Conservation (phyloP, 2,888 invertebrate genomes). For the Silvanus unidentatus region DNA sequence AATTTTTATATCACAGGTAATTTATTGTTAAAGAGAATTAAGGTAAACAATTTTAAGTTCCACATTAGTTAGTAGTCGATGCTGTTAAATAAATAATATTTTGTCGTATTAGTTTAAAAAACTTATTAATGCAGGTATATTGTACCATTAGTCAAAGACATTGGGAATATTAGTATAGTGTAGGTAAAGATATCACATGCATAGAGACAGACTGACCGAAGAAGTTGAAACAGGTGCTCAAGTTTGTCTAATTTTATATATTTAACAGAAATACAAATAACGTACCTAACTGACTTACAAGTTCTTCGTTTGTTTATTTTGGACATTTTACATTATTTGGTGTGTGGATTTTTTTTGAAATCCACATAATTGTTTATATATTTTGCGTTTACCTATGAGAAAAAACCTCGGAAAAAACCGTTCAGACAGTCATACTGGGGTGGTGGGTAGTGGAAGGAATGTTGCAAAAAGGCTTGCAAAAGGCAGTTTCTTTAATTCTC, state of each 20-base stretch:
- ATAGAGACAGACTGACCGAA: neutral
- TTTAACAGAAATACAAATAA: too few relatives aligned
- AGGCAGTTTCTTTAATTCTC: slow-evolving; percentile 45
- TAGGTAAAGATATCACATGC: too few relatives aligned
- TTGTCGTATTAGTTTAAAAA: slow-evolving; percentile 4
- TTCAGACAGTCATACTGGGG: neutral
- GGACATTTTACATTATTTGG: neutral
- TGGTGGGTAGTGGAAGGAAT: too few relatives aligned
- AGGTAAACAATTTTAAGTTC: neutral
- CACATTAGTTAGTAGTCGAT: slow-evolving; percentile 1
- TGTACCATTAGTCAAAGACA: too few relatives aligned
- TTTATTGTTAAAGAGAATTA: neutral
- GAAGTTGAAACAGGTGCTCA: slow-evolving; percentile 22
- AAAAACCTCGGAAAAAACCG: too few relatives aligned
- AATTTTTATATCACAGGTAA: neutral
- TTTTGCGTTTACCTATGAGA: too few relatives aligned
- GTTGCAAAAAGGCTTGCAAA: slow-evolving; percentile 36
- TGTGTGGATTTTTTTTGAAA: too few relatives aligned
- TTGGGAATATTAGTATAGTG: too few relatives aligned
- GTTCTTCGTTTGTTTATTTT: too few relatives aligned
- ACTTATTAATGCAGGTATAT: too few relatives aligned
- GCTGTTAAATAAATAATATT: slow-evolving; percentile 10
- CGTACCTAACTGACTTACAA: too few relatives aligned
- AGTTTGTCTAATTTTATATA: slow-evolving; percentile 3
- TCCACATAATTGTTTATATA: too few relatives aligned